Evolutionary conservation across 1,140 invertebrate genomes (phyloP).

Genomic region (Grapholita molesta): DNA sequence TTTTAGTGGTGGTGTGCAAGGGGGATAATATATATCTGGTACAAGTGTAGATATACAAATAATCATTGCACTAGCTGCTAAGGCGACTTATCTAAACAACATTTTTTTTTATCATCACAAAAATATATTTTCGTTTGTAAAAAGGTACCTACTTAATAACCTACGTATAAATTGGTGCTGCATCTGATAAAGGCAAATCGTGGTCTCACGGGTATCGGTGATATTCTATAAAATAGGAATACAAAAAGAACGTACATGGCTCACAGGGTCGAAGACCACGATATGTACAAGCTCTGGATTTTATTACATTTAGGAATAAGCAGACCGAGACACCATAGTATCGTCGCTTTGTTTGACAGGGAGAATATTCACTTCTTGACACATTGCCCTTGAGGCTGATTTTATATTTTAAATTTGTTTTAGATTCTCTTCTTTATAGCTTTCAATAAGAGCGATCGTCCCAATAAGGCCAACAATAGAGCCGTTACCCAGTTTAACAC

Average conservation of each 20-base stretch:
- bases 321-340: neutral
- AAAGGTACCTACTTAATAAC: slow-evolving; percentile 39
- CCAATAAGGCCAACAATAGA: neutral
- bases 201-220: slow-evolving; percentile 3
- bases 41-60: slow-evolving; percentile 30
- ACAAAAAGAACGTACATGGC: neutral
- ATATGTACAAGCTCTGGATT: neutral
- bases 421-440: neutral
- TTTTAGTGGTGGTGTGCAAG: neutral
- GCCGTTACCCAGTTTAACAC: neutral
- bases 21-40: slow-evolving; percentile 21
- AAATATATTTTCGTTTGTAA: slow-evolving; percentile 52
- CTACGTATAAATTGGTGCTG: slow-evolving; percentile 63
- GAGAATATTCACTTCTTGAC: neutral
- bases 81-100: slow-evolving; percentile 52
- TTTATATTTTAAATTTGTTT: too few relatives aligned
- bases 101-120: slow-evolving; percentile 53
- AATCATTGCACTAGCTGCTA: slow-evolving; percentile 66
- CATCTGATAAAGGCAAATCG: slow-evolving; percentile 30
- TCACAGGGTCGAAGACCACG: neutral
- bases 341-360: neutral
- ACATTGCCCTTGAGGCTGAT: too few relatives aligned
- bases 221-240: neutral
- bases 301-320: neutral
- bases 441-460: neutral